Base-by-base conservation (phyloP, 2,888 invertebrate species). In the Ornithoptera alexandrae region DNA sequence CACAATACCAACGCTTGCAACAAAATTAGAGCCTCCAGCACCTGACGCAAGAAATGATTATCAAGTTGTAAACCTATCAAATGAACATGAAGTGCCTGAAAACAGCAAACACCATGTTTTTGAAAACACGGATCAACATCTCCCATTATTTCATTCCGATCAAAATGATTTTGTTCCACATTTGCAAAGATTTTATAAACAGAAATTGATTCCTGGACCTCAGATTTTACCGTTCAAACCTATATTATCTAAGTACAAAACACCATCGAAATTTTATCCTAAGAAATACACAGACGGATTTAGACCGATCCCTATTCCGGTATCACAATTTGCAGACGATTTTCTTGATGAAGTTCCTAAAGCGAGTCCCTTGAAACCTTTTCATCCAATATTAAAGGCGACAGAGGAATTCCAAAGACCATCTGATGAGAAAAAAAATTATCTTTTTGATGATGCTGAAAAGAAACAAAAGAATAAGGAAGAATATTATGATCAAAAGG, bases 201-300 rank as follows among this genome's bases (percentile, higher is more conserved):
- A 72, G 56, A 74, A 70, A 71, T 78, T 75, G 87, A 85, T 76
- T 87, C 79, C 76, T 88, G 75, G 68, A 76, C 85, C 62, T 74
- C 85, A 20, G 4, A 81, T 81, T 57, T 57, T 66, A 58, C 85
- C 87, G 12, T 91, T 82, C 70, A 88, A 78, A 74, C 85, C 74
- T 65, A 78, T 77, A 80, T 78, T 74, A 76, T 82, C 81, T 74
- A 84, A 82, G 73, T 77, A 80, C 57, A 87, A 92, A 74, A 80
- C 83, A 30, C 94, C 94, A 3, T 94, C 94, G 24, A 92, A 92
- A 76, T 76, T 89, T 36, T 94, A 93, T 76, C 94, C 94, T 0
- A 95, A 94, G 79, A 95, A 95, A 78, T 94, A 89, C 79, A 82
- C 87, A 72, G 87, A 90, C 62, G 88, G 89, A 30, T 89, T 93